Percentiles rank a stretch among this genome's conserved stretches.
These are phyloP conservation scores for Eucera pruinosa DNA, from an alignment of 2,888 invertebrate genomes.

Conservation along the genomic window DNA sequence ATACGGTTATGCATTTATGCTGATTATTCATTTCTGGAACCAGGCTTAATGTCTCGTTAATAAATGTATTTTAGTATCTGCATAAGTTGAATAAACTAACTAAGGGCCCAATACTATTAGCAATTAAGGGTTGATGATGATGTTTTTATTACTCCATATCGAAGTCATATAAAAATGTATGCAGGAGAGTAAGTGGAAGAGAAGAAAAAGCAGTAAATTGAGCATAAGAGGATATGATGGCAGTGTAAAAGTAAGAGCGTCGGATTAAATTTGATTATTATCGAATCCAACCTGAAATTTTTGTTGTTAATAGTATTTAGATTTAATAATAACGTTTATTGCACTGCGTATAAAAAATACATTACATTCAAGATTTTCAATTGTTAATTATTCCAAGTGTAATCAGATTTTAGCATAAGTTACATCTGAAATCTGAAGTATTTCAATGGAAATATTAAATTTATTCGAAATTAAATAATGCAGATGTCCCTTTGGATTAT, in stretches of 20 bases:
- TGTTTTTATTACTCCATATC: neutral
- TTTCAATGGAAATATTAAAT: too few relatives aligned
- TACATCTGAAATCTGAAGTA: too few relatives aligned
- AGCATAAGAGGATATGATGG: neutral
- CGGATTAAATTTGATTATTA: neutral
- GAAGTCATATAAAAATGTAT: neutral
- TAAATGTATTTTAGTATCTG: neutral
- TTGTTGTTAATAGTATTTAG: neutral
- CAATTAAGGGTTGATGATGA: conserved; percentile 1
- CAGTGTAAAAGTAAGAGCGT: neutral
- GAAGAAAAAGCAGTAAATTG: neutral
- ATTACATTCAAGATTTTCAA: too few relatives aligned
- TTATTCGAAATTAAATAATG: too few relatives aligned
- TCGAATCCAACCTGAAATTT: too few relatives aligned
- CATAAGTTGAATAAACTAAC: neutral
- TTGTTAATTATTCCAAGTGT: too few relatives aligned
- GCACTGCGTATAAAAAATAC: neutral
- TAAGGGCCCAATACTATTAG: neutral
- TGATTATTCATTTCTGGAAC: neutral
- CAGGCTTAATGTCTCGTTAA: neutral
- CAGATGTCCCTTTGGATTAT: too few relatives aligned
- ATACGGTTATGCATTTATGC: neutral
- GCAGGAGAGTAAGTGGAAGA: neutral
- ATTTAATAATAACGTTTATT: neutral
- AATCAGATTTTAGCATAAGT: too few relatives aligned